A percentile compares a stretch with the other conserved stretches of the same genome.
Conservation (phyloP, 2,888 invertebrate genomes). For the Coronaproctus castanopsis region DNA sequence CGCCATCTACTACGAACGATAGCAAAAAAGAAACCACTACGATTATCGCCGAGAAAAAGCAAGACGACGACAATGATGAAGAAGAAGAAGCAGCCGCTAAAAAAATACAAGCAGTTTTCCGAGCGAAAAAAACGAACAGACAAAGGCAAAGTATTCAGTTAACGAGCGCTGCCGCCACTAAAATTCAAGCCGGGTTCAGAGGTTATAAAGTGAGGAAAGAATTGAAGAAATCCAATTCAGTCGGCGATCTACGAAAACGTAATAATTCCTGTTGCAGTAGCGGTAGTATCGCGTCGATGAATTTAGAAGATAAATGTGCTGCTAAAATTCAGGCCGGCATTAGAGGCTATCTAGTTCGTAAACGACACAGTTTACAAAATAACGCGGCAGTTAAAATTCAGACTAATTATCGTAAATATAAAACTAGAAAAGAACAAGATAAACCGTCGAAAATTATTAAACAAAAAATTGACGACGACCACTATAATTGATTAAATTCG, state of each 20-base stretch:
- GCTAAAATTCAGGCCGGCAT: slow-evolving; percentile 22
- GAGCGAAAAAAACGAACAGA: slow-evolving; percentile 31
- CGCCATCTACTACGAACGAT: too few relatives aligned
- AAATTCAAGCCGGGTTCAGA: slow-evolving; percentile 36
- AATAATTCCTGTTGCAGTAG: slow-evolving; percentile 5
- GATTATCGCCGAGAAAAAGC: not conserved
- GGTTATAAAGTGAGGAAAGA: slow-evolving; percentile 28
- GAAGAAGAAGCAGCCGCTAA: slow-evolving; percentile 27
- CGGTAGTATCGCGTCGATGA: slow-evolving; percentile 3
- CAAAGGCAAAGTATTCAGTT: slow-evolving; percentile 18
- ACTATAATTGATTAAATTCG: too few relatives aligned
- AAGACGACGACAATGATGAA: not conserved
- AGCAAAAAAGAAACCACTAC: slow-evolving; percentile 1
- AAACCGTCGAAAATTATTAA: too few relatives aligned
- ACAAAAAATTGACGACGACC: too few relatives aligned
- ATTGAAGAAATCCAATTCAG: slow-evolving; percentile 8
- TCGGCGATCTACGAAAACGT: slow-evolving; percentile 7
- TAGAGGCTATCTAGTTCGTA: slow-evolving; percentile 20
- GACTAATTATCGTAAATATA: slow-evolving; percentile 10
- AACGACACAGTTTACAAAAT: slow-evolving; percentile 15
- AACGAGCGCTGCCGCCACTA: slow-evolving; percentile 14
- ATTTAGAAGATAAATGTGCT: slow-evolving; percentile 3
- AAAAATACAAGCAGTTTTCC: slow-evolving; percentile 35
- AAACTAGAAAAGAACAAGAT: slow-evolving; percentile 10
- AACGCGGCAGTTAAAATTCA: slow-evolving; percentile 10